A percentile compares a stretch with the other conserved stretches of the same genome.
Conservation (phyloP, 2,888 invertebrate genomes). For the Acronicta leporina region DNA sequence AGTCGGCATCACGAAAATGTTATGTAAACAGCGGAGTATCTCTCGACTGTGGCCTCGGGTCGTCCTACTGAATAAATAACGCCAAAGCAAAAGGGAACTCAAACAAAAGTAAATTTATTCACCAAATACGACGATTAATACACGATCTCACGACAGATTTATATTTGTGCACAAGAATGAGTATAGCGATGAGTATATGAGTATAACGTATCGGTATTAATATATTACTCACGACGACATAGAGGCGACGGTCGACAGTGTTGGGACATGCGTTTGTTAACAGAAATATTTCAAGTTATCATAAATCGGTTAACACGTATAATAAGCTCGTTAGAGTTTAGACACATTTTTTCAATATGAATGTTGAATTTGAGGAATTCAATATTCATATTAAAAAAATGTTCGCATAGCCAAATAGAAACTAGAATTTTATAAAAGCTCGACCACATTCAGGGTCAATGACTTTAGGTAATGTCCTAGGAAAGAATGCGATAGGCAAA, state of each 20-base stretch:
- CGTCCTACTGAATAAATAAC: slow-evolving; percentile 86
- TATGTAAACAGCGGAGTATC: slow-evolving; percentile 83
- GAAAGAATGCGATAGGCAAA: neutral
- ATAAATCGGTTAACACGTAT: slow-evolving; percentile 26
- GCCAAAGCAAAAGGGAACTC: slow-evolving; percentile 83
- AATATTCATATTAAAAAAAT: neutral
- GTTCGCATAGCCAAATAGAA: neutral
- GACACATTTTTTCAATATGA: too few relatives aligned
- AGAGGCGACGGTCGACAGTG: slow-evolving; percentile 14
- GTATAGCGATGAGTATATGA: slow-evolving; percentile 12
- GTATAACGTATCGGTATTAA: slow-evolving; percentile 6
- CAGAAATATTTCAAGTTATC: slow-evolving; percentile 13
- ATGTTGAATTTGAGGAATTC: too few relatives aligned
- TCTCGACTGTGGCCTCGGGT: slow-evolving; percentile 78
- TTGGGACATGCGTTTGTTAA: slow-evolving; percentile 24
- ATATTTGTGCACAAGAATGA: slow-evolving; percentile 64
- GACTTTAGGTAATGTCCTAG: neutral
- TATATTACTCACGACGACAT: slow-evolving; percentile 2
- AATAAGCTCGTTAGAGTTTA: slow-evolving; percentile 2
- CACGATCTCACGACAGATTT: slow-evolving; percentile 84
- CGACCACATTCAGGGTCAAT: neutral
- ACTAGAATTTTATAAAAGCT: neutral
- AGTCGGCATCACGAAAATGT: slow-evolving; percentile 80
- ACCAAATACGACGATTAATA: slow-evolving; percentile 88
- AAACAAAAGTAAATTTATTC: slow-evolving; percentile 89